Percentiles rank a stretch among this genome's conserved stretches.
phyloP scores from a whole-genome alignment of 2,797 vertebrate genomes.

The Peromyscus melanophrys region DNA sequence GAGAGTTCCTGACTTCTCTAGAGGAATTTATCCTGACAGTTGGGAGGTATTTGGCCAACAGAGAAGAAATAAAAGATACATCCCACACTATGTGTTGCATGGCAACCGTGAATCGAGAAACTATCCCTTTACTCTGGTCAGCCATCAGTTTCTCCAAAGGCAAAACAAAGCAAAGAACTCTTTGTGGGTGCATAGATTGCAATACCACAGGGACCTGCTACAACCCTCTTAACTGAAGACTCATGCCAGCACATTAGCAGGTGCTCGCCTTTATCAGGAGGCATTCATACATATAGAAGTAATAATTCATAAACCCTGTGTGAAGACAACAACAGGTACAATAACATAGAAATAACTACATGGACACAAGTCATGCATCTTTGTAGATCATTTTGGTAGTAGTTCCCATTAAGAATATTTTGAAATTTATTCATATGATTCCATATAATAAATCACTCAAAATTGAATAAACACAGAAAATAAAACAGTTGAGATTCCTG shows the following conservation, averaged over 20 bases:
- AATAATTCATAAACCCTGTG: not conserved
- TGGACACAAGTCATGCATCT: not conserved
- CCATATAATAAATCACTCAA: not conserved
- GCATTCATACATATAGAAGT: not conserved
- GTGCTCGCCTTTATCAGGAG: not conserved
- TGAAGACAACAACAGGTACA: not conserved
- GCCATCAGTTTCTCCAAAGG: not conserved
- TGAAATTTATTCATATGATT: not conserved
- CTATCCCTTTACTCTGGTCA: not conserved
- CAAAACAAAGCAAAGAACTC: not conserved
- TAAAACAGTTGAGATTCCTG: too few species aligned
- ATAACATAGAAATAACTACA: not conserved
- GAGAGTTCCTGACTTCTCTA: not conserved
- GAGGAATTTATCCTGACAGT: not conserved
- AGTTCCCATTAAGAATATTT: not conserved
- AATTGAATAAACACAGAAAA: not conserved
- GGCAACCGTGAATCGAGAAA: not conserved
- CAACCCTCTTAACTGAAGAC: not conserved
- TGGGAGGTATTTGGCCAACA: not conserved
- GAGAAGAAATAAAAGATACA: slow-evolving; percentile 1
- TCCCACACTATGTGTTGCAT: not conserved
- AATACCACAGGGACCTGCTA: not conserved
- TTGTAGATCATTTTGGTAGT: not conserved
- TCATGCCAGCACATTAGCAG: not conserved
- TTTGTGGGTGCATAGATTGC: not conserved